Evolutionary conservation across 2,113 vertebrate genomes (phyloP).

Genomic region (Pogonocichla stellata): DNA sequence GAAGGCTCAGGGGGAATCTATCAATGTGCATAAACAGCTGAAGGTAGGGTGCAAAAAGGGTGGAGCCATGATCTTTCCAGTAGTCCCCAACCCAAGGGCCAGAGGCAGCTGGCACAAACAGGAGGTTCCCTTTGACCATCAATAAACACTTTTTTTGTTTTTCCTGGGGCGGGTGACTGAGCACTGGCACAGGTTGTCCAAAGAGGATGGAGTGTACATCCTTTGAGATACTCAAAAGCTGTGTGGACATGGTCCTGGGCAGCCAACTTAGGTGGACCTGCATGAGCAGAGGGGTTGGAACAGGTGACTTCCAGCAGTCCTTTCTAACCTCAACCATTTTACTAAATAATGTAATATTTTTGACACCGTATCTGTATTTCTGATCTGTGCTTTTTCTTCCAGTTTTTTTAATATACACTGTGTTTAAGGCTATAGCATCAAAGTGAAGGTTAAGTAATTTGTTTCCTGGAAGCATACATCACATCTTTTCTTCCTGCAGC

Average conservation of each 20-base stretch:
- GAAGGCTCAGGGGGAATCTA: fast-evolving
- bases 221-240: neutral
- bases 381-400: neutral
- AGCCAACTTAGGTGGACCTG: neutral
- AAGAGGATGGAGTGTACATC: neutral
- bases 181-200: neutral
- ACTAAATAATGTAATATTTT: neutral
- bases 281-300: neutral
- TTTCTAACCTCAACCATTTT: neutral
- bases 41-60: neutral
- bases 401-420: neutral
- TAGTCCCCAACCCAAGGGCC: neutral
- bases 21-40: neutral
- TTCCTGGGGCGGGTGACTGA: neutral
- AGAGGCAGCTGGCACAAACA: neutral
- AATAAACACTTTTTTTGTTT: neutral
- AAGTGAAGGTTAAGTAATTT: neutral
- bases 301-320: neutral
- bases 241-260: fast-evolving
- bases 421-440: neutral
- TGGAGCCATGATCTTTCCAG: neutral
- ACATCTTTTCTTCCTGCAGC: neutral
- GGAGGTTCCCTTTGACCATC: neutral
- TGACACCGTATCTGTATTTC: neutral
- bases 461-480: neutral